Conservation (phyloP, 1,140 invertebrate species). For the Temnothorax curvispinosus region DNA sequence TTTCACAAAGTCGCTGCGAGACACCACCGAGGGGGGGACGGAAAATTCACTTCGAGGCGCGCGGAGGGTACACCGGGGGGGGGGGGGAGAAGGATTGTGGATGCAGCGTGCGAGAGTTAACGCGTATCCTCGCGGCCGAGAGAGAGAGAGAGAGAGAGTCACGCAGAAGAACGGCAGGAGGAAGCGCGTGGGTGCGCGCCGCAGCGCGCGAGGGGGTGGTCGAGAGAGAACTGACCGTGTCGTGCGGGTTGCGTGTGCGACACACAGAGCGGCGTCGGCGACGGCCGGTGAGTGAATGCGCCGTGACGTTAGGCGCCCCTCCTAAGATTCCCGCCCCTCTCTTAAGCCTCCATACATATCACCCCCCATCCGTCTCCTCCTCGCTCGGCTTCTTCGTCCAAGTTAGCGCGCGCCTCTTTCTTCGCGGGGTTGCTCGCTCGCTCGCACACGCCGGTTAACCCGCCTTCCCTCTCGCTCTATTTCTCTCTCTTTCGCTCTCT, state of each 20-base stretch:
- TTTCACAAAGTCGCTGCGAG: conserved; percentile 45
- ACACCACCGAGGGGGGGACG: not conserved
- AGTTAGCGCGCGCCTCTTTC: conserved; percentile 65
- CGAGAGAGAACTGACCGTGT: conserved; percentile 79
- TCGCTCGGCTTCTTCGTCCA: conserved; percentile 23
- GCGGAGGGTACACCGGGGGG: not conserved
- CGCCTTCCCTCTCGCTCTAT: conserved; percentile 21
- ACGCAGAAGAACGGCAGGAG: not conserved
- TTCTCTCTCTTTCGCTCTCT: no score
- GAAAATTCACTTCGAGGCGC: conserved; percentile 7
- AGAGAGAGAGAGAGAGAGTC: not conserved
- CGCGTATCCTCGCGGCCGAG: not conserved
- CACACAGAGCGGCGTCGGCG: conserved; percentile 81
- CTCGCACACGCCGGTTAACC: conserved; percentile 66
- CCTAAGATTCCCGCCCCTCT: conserved; percentile 78
- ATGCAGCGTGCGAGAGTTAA: not conserved
- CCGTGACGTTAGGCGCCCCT: conserved; percentile 81
- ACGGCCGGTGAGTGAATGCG: conserved; percentile 85
- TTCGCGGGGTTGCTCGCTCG: conserved; percentile 53
- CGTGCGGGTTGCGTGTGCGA: conserved; percentile 78
- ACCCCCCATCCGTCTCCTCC: conserved; percentile 30
- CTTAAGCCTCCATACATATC: conserved; percentile 64
- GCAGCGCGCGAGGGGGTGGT: conserved; percentile 26
- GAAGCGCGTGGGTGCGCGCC: conserved; percentile 20
- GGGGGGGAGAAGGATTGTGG: not conserved